Conservation (phyloP, 2,113 vertebrate species). For the Labrus mixtus region DNA sequence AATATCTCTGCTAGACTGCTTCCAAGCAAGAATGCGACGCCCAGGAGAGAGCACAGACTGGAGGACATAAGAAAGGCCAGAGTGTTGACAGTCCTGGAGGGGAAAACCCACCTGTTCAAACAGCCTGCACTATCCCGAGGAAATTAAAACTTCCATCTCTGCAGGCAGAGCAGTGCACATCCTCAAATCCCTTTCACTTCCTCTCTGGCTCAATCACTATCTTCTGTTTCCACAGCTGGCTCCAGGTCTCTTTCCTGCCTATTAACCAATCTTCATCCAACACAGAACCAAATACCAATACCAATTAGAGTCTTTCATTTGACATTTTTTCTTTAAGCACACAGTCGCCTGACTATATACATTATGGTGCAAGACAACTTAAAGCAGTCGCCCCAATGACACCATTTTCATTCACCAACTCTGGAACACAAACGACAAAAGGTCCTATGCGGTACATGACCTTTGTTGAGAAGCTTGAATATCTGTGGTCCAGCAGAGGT, state of each 20-base stretch:
- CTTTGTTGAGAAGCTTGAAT: constrained; percentile 29
- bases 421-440: no score
- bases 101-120: constrained; percentile 79
- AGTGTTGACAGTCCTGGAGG: constrained; percentile 18
- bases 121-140: constrained; percentile 70
- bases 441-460: no score
- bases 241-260: constrained; percentile 3
- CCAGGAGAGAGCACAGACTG: constrained; percentile 35
- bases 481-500: neutral
- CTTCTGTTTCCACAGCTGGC: constrained; percentile 74
- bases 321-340: constrained; percentile 28
- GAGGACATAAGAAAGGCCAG: constrained; percentile 37
- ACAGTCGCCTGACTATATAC: constrained; percentile 24
- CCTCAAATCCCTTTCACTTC: constrained; percentile 65
- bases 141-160: constrained; percentile 81
- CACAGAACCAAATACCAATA: constrained; percentile 39
- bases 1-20: constrained; percentile 10
- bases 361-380: constrained; percentile 6
- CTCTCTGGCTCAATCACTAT: constrained; percentile 42
- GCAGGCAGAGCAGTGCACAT: constrained; percentile 60
- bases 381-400: constrained; percentile 10
- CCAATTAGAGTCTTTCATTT: constrained; percentile 5
- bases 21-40: constrained; percentile 35
- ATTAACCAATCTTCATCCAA: constrained; percentile 51
- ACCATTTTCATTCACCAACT: no score